Evolutionary conservation across 92 coral and sea anemone species (phyloP), one percentile per base, ranked within the genome.

Genomic region (Palythoa caribaeorum): DNA sequence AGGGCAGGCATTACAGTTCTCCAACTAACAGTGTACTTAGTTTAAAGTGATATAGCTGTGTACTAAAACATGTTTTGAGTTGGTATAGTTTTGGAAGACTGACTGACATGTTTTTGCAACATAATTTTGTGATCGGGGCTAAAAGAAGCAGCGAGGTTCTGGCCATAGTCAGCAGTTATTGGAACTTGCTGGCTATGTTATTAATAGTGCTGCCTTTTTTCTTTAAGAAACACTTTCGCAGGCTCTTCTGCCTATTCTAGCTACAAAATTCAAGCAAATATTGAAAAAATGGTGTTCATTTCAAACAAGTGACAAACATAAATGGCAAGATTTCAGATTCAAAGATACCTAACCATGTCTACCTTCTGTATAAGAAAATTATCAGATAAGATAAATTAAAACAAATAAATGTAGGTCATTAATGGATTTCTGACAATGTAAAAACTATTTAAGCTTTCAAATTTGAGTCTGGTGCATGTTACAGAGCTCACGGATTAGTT

Each of bases 121-220:
- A 57, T 40, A 40, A 40, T 40, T 57, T 57, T 57, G 63, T 69
- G 73, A 69, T 21, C 73, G 73, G 73, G 73, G 73, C 40, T 69
- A 40, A 69, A 69, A 69, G 73, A 69, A 69, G 73, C 73, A 69
- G 40, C 40, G 44, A 21, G 39, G 73, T 69, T 69, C 73, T 69
- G 73, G 73, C 73, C 21, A 69, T 17, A 69, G 73, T 69, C 28
- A 69, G 73, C 73, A 69, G 19, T 69, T 69, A 21, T 69, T 69
- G 12, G 73, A 69, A 69, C 73, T 69, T 69, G 73, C 73, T 69
- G 73, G 73, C 73, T 69, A 69, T 69, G 73, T 69, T 69, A 69
- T 69, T 69, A 69, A 69, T 21, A 69, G 19, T 69, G 73, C 40
- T 69, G 73, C 73, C 35, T 69, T 69, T 36, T 21, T 69, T 69